Evolutionary conservation across 1,140 invertebrate genomes (phyloP).

Genomic region (Papilio polytes): DNA sequence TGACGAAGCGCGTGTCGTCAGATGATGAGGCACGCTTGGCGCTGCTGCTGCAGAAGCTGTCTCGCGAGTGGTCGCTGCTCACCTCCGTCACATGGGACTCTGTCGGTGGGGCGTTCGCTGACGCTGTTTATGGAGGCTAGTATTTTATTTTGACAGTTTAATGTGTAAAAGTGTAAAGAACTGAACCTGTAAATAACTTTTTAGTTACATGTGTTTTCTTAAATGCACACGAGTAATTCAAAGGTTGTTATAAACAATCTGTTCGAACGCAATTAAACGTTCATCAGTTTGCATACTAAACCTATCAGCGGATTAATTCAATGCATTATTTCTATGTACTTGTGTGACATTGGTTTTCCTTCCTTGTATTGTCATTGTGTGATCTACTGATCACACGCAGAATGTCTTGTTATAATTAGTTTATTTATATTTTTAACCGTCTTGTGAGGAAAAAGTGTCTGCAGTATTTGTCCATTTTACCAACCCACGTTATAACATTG

Average conservation of each 20-base stretch:
- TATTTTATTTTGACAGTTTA: background rate
- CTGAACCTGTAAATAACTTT: too few species aligned
- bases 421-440: background rate
- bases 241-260: background rate
- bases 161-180: too few species aligned
- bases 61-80: constrained; percentile 89
- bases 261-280: background rate
- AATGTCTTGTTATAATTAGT: background rate
- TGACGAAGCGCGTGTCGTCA: constrained; percentile 88
- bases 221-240: background rate
- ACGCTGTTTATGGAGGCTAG: constrained; percentile 86
- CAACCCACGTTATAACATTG: background rate
- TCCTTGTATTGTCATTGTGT: background rate
- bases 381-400: too few species aligned
- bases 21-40: constrained; percentile 88
- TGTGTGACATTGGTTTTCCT: background rate
- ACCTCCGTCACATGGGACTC: constrained; percentile 89
- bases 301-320: background rate
- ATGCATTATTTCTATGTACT: background rate
- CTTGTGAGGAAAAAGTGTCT: background rate
- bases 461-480: background rate
- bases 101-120: constrained; percentile 85
- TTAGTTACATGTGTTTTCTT: background rate
- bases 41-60: constrained; percentile 88
- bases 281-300: constrained; percentile 8